Base-by-base conservation (phyloP, 2,888 invertebrate genomes). In the Xestia sexstrigata region DNA sequence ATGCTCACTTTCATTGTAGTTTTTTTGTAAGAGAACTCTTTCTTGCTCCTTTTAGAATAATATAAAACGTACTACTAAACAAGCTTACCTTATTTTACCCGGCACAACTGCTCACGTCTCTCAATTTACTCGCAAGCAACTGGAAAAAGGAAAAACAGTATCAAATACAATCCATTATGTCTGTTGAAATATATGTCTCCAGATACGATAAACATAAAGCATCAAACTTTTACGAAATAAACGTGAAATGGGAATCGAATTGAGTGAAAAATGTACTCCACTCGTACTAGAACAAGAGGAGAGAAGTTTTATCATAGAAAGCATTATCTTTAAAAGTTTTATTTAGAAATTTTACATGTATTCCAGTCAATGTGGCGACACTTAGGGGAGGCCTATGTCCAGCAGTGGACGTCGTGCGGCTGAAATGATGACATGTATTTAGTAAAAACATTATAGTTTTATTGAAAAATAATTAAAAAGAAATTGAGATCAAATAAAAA, bases 1-100 rank as follows among this genome's bases (percentile, higher is more conserved):
- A 17, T 26, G 15, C 2, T 58, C 15, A 17, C 3, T 26, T 58
- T 58, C 17, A 26, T 58, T 15, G 30, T 17, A 4, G 30, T 30
- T 60, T 17, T 30, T 60, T 60, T 20, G 9, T 2, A 58, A 60
- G 30, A 60, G 4, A n/a, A n/a, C 39, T 42, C 3, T 42, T n/a
- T 65, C n/a, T 39, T 7, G 9, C 2, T 42, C 13, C n/a, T 42
- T n/a, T 65, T 15, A n/a, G 3, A 73, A 17, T 39, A 49, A 39
- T 30, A 39, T 20, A 35, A 65, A n/a, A 71, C 60, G 13, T 52
- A 45, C 15, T 52, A 45, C 15, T 39, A 81, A 30, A 68, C 5
- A 49, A 60, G 11, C 77, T 71, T n/a, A 86, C 83, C 79, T 76
- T 85, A 68, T 74, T 78, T 67, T 26, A 58, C 35, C 58, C 60